These are phyloP conservation scores for Dyspetes luteomarginatus DNA, from an alignment of 2,888 invertebrate species.

Conservation along the genomic window DNA sequence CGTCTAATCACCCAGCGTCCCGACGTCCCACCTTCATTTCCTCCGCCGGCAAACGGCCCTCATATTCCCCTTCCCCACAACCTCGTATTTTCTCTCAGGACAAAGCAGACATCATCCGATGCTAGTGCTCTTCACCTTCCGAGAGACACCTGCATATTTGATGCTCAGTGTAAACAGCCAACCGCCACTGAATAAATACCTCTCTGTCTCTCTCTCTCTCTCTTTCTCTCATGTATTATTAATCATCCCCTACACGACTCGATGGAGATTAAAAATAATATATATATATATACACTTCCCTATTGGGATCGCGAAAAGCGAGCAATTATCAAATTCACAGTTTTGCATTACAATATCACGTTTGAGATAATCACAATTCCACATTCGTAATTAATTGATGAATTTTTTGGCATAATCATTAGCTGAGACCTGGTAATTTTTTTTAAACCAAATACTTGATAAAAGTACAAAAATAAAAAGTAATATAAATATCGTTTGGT, in stretches of 20 bases:
- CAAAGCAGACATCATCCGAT: constrained; percentile 50
- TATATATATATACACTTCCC: neutral
- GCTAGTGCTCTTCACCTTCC: constrained; percentile 66
- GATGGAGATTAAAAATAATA: constrained; percentile 75
- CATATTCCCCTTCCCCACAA: constrained; percentile 56
- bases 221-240: constrained; percentile 77
- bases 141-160: constrained; percentile 82
- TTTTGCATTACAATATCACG: neutral
- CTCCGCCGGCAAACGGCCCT: constrained; percentile 67
- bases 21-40: constrained; percentile 65
- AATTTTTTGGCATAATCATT: no score
- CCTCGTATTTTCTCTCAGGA: constrained; percentile 64
- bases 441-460: neutral
- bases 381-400: no score
- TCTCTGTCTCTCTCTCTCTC: constrained; percentile 65
- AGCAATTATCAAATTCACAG: neutral
- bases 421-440: no score
- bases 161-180: constrained; percentile 79
- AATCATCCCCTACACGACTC: constrained; percentile 67
- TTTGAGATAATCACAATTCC: neutral
- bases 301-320: neutral
- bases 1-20: constrained; percentile 80
- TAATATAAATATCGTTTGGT: neutral
- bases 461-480: neutral
- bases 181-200: constrained; percentile 78